Conservation (phyloP, 2,113 vertebrate genomes). For the Atherinomorus stipes region DNA sequence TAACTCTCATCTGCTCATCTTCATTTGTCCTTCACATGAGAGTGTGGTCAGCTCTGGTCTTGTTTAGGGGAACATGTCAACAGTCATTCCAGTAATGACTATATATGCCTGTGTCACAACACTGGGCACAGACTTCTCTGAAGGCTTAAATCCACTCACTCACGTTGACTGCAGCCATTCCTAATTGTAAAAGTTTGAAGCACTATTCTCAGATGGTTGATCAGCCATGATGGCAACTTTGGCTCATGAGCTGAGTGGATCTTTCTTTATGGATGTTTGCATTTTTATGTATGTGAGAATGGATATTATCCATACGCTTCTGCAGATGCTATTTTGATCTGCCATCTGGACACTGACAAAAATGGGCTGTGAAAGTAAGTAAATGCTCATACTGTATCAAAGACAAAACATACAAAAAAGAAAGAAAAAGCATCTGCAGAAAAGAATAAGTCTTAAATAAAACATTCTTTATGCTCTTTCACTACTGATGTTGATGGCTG, state of each 20-base stretch:
- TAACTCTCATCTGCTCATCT: constrained; percentile 75
- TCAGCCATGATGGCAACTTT: constrained; percentile 11
- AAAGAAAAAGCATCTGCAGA: constrained; percentile 4
- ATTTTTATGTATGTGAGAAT: constrained; percentile 33
- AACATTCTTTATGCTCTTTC: constrained; percentile 18
- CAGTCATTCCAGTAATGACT: constrained; percentile 61
- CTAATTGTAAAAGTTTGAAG: constrained; percentile 33
- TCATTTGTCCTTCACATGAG: constrained; percentile 71
- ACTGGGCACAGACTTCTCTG: constrained; percentile 31
- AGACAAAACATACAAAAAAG: constrained; percentile 44
- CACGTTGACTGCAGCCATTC: constrained; percentile 30
- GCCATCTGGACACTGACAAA: constrained; percentile 53
- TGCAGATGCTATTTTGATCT: constrained; percentile 27
- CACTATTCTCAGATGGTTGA: constrained; percentile 7
- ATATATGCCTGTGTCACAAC: constrained; percentile 46
- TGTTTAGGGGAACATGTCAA: constrained; percentile 63
- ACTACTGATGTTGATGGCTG: constrained; percentile 24
- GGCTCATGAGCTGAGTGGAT: constrained; percentile 4
- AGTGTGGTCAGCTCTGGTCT: constrained; percentile 51
- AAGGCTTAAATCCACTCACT: constrained; percentile 19
- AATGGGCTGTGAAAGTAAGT: constrained; percentile 46
- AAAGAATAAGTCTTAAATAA: background rate
- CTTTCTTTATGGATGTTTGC: constrained; percentile 39
- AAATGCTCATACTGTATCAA: constrained; percentile 53
- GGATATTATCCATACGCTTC: constrained; percentile 23